Base-by-base conservation (phyloP, 2,888 invertebrate genomes). In the Poecilus cupreus region DNA sequence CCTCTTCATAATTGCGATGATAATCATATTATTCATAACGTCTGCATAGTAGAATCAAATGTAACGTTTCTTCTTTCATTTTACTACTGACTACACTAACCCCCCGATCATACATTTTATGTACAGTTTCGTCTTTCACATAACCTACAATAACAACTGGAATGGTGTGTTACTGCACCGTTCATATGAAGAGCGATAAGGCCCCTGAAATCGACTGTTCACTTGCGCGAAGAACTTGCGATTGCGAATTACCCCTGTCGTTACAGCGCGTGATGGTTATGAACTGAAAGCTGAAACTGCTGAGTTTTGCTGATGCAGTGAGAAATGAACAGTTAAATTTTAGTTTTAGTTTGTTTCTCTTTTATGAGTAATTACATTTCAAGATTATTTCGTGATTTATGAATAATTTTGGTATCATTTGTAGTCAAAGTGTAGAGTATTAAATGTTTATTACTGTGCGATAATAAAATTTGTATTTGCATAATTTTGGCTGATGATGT, bases 261-360 rank as follows among this genome's bases (percentile, higher is more conserved):
- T 54, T 54, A 54, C 54, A 20, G 22, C 8, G 6, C 32, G 54
- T 10, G 18, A 54, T 54, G 54, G 54, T 54, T 54, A 54, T 54
- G 54, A 54, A 54, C 54, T 54, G 10, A 18, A 11, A 6, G 18
- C 10, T 32, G 22, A 18, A n/a, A 54, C 22, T 18, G 20, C 60
- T 60, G 26, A 60, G 24, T 60, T 60, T 13, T 60, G 60, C 60
- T 60, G 60, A 60, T 60, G 60, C 60, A 60, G n/a, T 32, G 32
- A 32, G 32, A 32, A 32, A 32, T 32, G 32, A 54, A 20, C 22
- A 11, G 20, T 54, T 11, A 11, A 49, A 22, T 18, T 54, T 54
- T 54, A 54, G 54, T 54, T 54, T 54, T 54, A 54, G 54, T 54
- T 54, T 54, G 54, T 54, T 54, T 54, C 54, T 54, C 54, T 54